These are phyloP conservation scores for Falco columbarius DNA, from an alignment of 2,797 vertebrate genomes.

Conservation along the genomic window DNA sequence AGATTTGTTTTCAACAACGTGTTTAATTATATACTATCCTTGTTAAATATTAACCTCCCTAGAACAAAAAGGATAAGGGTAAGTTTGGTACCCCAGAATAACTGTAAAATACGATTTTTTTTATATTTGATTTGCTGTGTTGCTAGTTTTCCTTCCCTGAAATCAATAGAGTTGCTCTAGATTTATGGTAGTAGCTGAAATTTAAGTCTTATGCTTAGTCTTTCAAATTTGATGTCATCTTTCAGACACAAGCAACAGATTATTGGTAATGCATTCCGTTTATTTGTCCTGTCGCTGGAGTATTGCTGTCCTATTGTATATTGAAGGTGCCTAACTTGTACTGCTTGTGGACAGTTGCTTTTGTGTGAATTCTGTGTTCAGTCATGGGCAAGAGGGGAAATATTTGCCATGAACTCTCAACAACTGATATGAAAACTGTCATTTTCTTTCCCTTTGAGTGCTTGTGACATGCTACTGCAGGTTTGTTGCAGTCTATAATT, in stretches of 20 bases:
- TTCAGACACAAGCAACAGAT: conserved; percentile 15
- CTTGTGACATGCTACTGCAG: background rate
- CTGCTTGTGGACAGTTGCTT: conserved; percentile 40
- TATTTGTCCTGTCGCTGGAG: conserved; percentile 33
- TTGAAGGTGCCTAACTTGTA: background rate
- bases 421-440: background rate
- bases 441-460: background rate
- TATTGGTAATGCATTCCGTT: background rate
- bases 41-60: conserved; percentile 15
- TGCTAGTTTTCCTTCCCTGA: background rate
- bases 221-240: background rate
- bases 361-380: conserved; percentile 37
- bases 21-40: background rate
- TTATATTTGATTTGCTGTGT: background rate
- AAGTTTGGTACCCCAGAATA: conserved; percentile 16
- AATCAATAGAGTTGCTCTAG: conserved; percentile 9
- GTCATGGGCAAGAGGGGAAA: conserved; percentile 35
- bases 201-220: background rate
- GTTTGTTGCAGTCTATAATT: conserved; percentile 9
- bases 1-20: background rate
- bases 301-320: conserved; percentile 26
- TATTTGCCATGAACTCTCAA: background rate
- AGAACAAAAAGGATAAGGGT: conserved; percentile 20
- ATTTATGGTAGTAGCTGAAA: background rate
- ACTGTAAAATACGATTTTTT: background rate